Evolutionary conservation across 2,113 vertebrate species (phyloP), one percentile per base, ranked within the genome.

Genomic region (Scortum barcoo): DNA sequence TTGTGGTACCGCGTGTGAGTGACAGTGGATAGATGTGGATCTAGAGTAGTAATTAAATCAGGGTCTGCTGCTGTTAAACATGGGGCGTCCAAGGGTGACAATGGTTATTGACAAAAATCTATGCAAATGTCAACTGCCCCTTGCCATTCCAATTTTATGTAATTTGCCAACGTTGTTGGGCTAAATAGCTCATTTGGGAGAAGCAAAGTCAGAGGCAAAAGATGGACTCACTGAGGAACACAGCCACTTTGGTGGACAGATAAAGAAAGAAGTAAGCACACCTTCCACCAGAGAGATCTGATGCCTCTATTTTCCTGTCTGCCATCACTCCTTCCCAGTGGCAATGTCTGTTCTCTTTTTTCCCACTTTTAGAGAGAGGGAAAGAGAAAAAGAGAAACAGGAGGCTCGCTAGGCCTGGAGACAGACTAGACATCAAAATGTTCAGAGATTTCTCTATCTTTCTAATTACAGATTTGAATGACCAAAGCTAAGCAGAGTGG

Each of bases 1-100:
- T 91, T 91, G 65, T 85, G 76, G 50, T 76, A 14, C 44, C 72
- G 53, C 62, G 83, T 74, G 65, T 84, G 90, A 90, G 82, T 85
- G 91, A 89, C 90, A 89, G 81, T 72, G 83, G 81, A 69, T 71
- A 74, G 85, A 91, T 90, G 85, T 54, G 69, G 63, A 89, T 89
- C 72, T 81, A 14, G 72, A 83, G 80, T 30, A 74, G 76, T 89
- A 91, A 93, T 93, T 91, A 90, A 92, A 90, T 89, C 90, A 88
- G 86, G 83, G 83, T 83, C 78, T 79, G 76, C 79, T 61, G 77
- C 87, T 85, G 81, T 91, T 93, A 81, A 91, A 91, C 88, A 89
- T 19, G 42, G 74, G 63, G 69, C 75, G 66, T 84, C 72, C 77
- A 84, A 40, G 72, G 85, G 81, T 91, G 91, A 83, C 89, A 53